Evolutionary conservation across 2,797 vertebrate species (phyloP).

Genomic region (Rhadinocentrus ornatus): DNA sequence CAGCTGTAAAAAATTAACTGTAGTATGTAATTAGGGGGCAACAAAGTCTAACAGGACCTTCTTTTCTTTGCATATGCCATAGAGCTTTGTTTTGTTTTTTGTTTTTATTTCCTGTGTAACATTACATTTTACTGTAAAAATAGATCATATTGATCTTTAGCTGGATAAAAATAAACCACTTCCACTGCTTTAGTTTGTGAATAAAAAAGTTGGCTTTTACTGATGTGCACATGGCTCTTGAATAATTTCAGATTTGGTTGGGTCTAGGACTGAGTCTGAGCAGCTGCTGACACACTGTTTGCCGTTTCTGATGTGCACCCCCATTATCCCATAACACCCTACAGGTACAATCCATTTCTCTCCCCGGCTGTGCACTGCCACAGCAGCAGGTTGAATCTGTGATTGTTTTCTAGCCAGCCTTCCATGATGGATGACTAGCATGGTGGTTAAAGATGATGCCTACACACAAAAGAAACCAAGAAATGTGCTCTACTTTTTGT

Average conservation of each 20-base stretch:
- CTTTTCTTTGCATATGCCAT: constrained; percentile 15
- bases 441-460: constrained; percentile 65
- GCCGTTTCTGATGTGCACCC: constrained; percentile 55
- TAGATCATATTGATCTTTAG: constrained; percentile 9
- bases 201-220: constrained; percentile 40
- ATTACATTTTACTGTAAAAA: background rate
- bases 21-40: no score
- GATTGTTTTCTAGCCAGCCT: constrained; percentile 71
- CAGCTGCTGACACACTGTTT: constrained; percentile 47
- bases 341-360: constrained; percentile 70
- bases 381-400: constrained; percentile 63
- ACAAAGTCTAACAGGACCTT: background rate
- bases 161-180: constrained; percentile 30
- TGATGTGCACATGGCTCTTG: constrained; percentile 41
- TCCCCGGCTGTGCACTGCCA: constrained; percentile 53
- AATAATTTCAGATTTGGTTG: constrained; percentile 62
- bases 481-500: constrained; percentile 38
- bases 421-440: constrained; percentile 73
- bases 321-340: constrained; percentile 63
- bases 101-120: background rate
- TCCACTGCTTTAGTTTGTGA: constrained; percentile 22
- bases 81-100: background rate
- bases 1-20: no score
- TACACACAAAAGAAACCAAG: constrained; percentile 43
- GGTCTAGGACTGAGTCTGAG: constrained; percentile 45